These are phyloP conservation scores for Phallusia fumigata DNA, from an alignment of 23 tunicate genomes.

Conservation along the genomic window DNA sequence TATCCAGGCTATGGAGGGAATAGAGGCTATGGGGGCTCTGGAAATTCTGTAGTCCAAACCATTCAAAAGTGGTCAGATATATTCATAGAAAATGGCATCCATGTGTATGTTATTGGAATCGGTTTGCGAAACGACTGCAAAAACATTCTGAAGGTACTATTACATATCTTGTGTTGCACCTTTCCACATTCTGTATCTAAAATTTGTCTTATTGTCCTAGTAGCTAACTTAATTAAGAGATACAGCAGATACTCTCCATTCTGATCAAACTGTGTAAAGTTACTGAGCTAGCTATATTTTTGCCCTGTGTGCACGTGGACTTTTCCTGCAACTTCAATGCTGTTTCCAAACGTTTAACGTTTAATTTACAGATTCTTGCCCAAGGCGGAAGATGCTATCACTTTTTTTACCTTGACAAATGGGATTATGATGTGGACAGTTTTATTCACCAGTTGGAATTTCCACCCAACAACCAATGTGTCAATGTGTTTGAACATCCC, in stretches of 20 bases:
- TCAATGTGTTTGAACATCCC: slow-evolving; percentile 46
- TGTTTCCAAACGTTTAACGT: no score
- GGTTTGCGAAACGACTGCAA: slow-evolving; percentile 49
- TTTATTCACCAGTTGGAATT: slow-evolving; percentile 47
- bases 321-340: no score
- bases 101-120: slow-evolving; percentile 74
- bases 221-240: no score
- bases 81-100: slow-evolving; percentile 31
- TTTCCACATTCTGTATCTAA: no score
- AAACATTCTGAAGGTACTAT: slow-evolving; percentile 40
- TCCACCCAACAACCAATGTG: slow-evolving; percentile 58
- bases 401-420: slow-evolving; percentile 63
- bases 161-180: neutral
- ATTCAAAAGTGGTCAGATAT: slow-evolving; percentile 25
- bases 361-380: slow-evolving; percentile 56
- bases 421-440: slow-evolving; percentile 59
- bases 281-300: no score
- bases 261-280: no score
- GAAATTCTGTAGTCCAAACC: neutral
- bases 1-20: no score
- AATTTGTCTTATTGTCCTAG: no score
- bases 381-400: slow-evolving; percentile 87
- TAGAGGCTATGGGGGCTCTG: no score
- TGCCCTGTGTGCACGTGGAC: no score
- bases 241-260: no score